phyloP scores from a whole-genome alignment of 2,888 invertebrate genomes.

The Nudaria mundana region DNA sequence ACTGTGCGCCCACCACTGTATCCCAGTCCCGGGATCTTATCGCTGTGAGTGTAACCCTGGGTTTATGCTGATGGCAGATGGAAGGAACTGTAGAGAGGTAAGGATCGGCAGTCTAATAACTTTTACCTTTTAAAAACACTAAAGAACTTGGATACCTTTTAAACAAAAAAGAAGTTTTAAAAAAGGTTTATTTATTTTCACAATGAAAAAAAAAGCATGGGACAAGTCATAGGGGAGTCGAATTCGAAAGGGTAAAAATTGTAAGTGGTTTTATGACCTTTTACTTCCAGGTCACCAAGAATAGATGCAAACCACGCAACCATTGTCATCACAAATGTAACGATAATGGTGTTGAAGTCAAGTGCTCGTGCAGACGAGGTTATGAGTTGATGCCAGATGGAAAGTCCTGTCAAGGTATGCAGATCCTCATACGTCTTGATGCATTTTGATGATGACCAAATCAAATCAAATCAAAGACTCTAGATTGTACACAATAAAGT shows the following conservation, averaged over 20 bases:
- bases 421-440: too few relatives aligned
- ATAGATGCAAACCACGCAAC: conserved; percentile 83
- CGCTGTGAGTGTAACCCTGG: conserved; percentile 86
- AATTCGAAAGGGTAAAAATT: not conserved
- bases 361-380: conserved; percentile 87
- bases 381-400: conserved; percentile 85
- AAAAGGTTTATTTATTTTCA: too few relatives aligned
- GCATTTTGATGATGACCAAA: too few relatives aligned
- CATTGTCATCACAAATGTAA: conserved; percentile 88
- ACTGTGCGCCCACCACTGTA: conserved; percentile 89
- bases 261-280: too few relatives aligned
- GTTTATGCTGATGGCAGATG: conserved; percentile 85
- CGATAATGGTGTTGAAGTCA: conserved; percentile 84
- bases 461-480: too few relatives aligned
- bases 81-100: conserved; percentile 84
- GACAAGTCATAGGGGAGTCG: too few relatives aligned
- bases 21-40: conserved; percentile 86
- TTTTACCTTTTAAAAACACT: too few relatives aligned
- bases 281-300: conserved; percentile 50
- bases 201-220: too few relatives aligned
- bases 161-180: too few relatives aligned
- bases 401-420: conserved; percentile 83
- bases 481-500: too few relatives aligned
- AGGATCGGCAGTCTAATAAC: too few relatives aligned
- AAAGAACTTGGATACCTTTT: too few relatives aligned